A percentile compares a stretch with the other conserved stretches of the same genome.
Conservation (phyloP, 2,797 vertebrate species). For the Gephyroberyx darwinii region DNA sequence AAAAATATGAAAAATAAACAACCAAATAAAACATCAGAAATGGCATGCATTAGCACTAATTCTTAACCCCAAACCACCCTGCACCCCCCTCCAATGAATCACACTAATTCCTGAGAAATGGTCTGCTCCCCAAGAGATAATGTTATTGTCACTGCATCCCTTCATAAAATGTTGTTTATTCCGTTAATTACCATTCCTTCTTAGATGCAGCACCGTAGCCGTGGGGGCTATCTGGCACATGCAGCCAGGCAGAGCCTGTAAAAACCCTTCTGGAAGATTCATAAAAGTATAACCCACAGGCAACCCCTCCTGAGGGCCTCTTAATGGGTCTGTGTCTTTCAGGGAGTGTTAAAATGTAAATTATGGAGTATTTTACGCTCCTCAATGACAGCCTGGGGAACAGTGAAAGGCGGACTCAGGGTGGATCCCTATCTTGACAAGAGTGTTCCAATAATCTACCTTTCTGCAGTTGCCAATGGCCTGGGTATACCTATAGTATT, state of each 20-base stretch:
- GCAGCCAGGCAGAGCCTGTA: slow-evolving; percentile 63
- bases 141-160: slow-evolving; percentile 60
- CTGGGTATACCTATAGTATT: slow-evolving; percentile 30
- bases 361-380: slow-evolving; percentile 68
- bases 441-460: slow-evolving; percentile 50
- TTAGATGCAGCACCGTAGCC: slow-evolving; percentile 49
- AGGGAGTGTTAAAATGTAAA: slow-evolving; percentile 75
- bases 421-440: slow-evolving; percentile 54
- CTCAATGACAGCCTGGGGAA: slow-evolving; percentile 67
- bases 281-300: slow-evolving; percentile 71
- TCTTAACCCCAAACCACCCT: slow-evolving; percentile 19
- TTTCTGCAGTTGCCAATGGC: slow-evolving; percentile 42
- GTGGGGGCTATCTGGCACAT: slow-evolving; percentile 62
- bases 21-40: slow-evolving; percentile 27
- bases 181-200: slow-evolving; percentile 69
- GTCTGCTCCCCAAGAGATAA: slow-evolving; percentile 55
- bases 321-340: slow-evolving; percentile 71
- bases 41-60: slow-evolving; percentile 6
- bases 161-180: slow-evolving; percentile 71
- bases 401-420: slow-evolving; percentile 49
- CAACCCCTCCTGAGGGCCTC: slow-evolving; percentile 64
- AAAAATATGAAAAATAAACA: slow-evolving; percentile 18
- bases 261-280: slow-evolving; percentile 74
- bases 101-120: slow-evolving; percentile 45
- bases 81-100: slow-evolving; percentile 8